Base-by-base conservation (phyloP, 2,888 invertebrate genomes). In the Panorpa germanica region DNA sequence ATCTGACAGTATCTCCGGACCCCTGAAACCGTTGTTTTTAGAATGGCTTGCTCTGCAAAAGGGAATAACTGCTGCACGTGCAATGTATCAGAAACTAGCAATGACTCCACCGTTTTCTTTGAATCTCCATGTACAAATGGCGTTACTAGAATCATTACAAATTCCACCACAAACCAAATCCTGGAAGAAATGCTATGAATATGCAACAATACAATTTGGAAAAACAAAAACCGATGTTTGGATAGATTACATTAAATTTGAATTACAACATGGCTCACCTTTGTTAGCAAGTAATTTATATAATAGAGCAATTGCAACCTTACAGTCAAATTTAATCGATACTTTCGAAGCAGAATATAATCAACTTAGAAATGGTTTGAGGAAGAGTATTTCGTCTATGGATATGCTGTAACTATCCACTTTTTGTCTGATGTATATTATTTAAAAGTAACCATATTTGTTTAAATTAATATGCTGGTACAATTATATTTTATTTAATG, bases 231-330 rank as follows among this genome's bases (percentile, higher is more conserved):
- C 65, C 4, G 65, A 70, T 36, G 56, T 81, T 10, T 85, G 83
- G 82, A 57, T 75, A 39, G 65, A 76, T 41, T 75, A 69, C 43
- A 64, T 81, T 30, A 55, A 60, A 35, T 75, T 80, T 50, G 78
- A 80, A 57, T 60, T 63, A 35, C 59, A 63, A 37, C 50, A 59
- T 39, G 71, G 74, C 4, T 64, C 67, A 36, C 52, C 63, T 0
- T 60, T 63, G 38, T 56, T 53, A 34, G 58, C 65, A 18, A 54
- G 62, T 1, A 47, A 55, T 3, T 51, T 80, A 17, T 66, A 70
- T 39, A 61, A 63, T 40, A 61, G 70, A 44, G 78, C 80, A 14
- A 51, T 70, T 24, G 59, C 61, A 36, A 58, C 55, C 2, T 52
- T 80, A 29, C 59, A 65, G 4, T 38, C 44, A 2, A 35, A 39